Conservation (phyloP, 2,797 vertebrate species). For the Pseudochirops cupreus region DNA sequence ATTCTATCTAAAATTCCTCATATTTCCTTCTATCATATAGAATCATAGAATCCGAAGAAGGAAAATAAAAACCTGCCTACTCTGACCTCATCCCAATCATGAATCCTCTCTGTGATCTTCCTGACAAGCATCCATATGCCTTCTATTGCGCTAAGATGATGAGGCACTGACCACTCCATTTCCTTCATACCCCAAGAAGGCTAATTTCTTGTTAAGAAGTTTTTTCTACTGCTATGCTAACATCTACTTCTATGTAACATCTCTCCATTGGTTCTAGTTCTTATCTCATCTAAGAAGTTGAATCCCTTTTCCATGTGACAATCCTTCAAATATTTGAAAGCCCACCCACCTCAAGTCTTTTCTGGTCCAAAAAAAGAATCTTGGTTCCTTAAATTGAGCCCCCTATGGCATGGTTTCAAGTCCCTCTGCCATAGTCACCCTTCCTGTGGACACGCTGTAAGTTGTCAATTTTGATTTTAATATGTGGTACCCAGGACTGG, state of each 20-base stretch:
- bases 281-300: neutral
- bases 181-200: neutral
- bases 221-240: neutral
- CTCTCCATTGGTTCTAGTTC: neutral
- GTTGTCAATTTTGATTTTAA: neutral
- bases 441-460: neutral
- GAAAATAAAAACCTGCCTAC: neutral
- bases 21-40: neutral
- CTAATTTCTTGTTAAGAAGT: neutral
- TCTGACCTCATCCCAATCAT: neutral
- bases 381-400: neutral
- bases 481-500: neutral
- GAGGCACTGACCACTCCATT: neutral
- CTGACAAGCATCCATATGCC: neutral
- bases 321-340: neutral
- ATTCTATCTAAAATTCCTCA: neutral
- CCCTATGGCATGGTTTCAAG: neutral
- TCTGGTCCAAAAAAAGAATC: neutral
- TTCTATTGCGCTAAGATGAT: neutral
- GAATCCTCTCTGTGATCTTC: neutral
- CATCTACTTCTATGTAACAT: neutral
- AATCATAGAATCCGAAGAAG: neutral
- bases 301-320: neutral
- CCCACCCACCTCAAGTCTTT: neutral
- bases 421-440: neutral